Evolutionary conservation across 53 echinoderm and acorn worm genomes (phyloP).

Genomic region (Astropecten irregularis): DNA sequence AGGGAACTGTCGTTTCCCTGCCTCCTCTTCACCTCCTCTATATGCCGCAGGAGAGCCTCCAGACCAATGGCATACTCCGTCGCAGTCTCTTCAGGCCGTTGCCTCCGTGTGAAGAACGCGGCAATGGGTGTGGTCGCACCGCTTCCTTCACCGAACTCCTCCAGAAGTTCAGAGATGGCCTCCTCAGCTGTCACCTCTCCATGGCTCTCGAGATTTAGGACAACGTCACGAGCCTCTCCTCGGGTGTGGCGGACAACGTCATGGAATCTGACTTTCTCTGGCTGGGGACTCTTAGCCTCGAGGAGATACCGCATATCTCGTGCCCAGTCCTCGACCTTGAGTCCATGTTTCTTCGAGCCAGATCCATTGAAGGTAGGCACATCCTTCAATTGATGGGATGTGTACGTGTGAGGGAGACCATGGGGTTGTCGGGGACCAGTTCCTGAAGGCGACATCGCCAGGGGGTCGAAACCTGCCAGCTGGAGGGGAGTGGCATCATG

Average conservation of each 20-base stretch:
- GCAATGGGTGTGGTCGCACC: not conserved
- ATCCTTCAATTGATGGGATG: constrained; percentile 11
- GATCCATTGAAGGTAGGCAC: not conserved
- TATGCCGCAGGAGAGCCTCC: constrained; percentile 13
- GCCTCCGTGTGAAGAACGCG: not conserved
- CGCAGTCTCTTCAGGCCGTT: constrained; percentile 6
- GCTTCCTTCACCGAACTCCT: not conserved
- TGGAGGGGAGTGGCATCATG: constrained; percentile 3
- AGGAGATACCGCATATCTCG: constrained; percentile 15
- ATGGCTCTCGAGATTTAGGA: constrained; percentile 28
- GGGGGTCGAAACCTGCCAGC: constrained; percentile 3
- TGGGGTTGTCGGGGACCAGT: too few relatives aligned
- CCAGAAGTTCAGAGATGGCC: not conserved
- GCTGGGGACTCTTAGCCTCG: not conserved
- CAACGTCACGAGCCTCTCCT: constrained; percentile 23
- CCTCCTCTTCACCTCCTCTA: not conserved
- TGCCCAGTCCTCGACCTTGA: constrained; percentile 37
- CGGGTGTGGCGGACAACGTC: not conserved
- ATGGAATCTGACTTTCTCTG: not conserved
- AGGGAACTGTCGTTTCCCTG: not conserved
- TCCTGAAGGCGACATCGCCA: too few relatives aligned
- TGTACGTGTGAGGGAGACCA: not conserved
- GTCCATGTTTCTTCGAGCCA: not conserved
- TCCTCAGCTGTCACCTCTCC: not conserved
- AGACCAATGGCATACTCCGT: constrained; percentile 26